Evolutionary conservation across 2,797 vertebrate genomes (phyloP).

Genomic region (Brachymystax lenok): DNA sequence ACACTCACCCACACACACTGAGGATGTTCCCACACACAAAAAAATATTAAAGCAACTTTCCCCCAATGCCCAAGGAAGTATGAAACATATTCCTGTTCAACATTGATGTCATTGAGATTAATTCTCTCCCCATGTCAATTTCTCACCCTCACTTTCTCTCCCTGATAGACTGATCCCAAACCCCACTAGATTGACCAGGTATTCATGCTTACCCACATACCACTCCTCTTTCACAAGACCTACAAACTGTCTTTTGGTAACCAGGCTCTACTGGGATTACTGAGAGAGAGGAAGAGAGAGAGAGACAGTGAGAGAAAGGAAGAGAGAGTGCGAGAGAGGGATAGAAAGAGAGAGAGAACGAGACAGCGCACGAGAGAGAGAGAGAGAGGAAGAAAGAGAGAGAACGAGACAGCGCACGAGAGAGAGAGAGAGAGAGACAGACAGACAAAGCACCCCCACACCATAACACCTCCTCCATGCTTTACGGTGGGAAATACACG

Average conservation of each 20-base stretch:
- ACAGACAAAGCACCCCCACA: too few relatives aligned
- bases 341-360: too few relatives aligned
- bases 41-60: constrained; percentile 8
- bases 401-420: too few relatives aligned
- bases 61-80: neutral
- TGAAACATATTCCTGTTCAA: constrained; percentile 2
- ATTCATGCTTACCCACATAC: neutral
- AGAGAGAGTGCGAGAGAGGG: too few relatives aligned
- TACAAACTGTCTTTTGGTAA: too few relatives aligned
- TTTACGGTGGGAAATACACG: too few relatives aligned
- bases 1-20: constrained; percentile 10
- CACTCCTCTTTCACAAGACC: too few relatives aligned
- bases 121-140: constrained; percentile 17
- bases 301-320: constrained; percentile 56
- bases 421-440: too few relatives aligned
- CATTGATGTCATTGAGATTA: constrained; percentile 50
- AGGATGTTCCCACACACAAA: neutral
- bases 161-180: neutral
- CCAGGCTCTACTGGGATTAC: too few relatives aligned
- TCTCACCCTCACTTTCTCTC: constrained; percentile 16
- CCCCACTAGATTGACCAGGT: neutral
- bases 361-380: too few relatives aligned
- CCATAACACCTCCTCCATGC: too few relatives aligned
- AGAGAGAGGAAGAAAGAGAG: too few relatives aligned
- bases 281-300: constrained; percentile 11